Evolutionary conservation across 2,888 invertebrate genomes (phyloP).

Genomic region (Agriotes lineatus): DNA sequence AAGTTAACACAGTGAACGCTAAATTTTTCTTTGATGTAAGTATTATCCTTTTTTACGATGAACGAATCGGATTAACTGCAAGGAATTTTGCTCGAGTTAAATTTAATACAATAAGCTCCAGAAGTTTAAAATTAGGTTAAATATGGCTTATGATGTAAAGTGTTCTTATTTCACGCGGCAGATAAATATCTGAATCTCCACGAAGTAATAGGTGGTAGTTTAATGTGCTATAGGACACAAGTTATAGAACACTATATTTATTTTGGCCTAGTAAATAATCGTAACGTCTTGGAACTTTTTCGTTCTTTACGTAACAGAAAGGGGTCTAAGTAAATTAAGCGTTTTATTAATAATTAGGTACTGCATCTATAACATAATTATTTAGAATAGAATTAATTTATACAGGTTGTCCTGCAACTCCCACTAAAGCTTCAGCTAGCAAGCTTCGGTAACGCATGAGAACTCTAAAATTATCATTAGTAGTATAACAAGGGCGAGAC

Average conservation of each 20-base stretch:
- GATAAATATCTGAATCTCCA: neutral
- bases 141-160: conserved; percentile 8
- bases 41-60: too few species aligned
- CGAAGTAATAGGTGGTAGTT: neutral
- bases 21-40: too few species aligned
- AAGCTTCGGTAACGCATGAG: too few species aligned
- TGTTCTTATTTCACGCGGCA: conserved; percentile 4
- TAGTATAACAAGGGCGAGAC: too few species aligned
- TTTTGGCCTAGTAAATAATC: neutral
- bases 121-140: conserved; percentile 7
- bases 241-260: neutral
- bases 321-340: too few species aligned
- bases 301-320: too few species aligned
- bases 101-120: neutral
- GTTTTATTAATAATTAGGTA: too few species aligned
- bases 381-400: too few species aligned
- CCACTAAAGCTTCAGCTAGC: too few species aligned
- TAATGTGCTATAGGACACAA: neutral
- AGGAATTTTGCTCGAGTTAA: neutral
- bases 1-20: neutral
- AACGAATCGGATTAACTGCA: neutral
- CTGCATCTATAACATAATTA: too few species aligned
- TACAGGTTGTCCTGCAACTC: too few species aligned
- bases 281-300: neutral
- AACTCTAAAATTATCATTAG: too few species aligned